A percentile compares a stretch with the other conserved stretches of the same genome.
Conservation (phyloP, 92 coral and sea anemone genomes). For the Bergia puertoricense region DNA sequence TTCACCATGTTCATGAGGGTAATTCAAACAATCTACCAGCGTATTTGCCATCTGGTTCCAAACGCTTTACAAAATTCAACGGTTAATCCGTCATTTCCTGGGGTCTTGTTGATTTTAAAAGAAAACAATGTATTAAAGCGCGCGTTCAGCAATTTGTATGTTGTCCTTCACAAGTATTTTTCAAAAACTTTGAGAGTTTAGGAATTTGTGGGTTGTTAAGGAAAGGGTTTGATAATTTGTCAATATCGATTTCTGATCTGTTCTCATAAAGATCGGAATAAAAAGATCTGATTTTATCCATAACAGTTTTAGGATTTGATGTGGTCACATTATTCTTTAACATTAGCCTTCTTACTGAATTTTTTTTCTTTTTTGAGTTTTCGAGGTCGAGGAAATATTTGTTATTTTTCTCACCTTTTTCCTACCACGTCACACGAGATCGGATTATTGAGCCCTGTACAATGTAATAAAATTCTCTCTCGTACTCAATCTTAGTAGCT, state of each 20-base stretch:
- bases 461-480: conserved; percentile 24
- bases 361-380: neutral
- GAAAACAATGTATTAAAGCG: conserved; percentile 18
- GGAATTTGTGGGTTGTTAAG: neutral
- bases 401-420: conserved; percentile 38
- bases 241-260: neutral
- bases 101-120: conserved; percentile 19
- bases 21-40: conserved; percentile 12
- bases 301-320: neutral
- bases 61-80: conserved; percentile 33
- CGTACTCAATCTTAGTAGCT: conserved; percentile 24
- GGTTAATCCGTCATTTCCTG: conserved; percentile 37
- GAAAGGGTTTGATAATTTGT: neutral
- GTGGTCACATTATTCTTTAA: neutral
- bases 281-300: neutral
- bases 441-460: conserved; percentile 41
- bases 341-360: neutral
- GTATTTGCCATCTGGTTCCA: conserved; percentile 18
- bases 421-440: conserved; percentile 46
- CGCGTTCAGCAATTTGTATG: too few species aligned
- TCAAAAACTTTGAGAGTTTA: neutral
- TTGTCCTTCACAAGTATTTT: neutral
- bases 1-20: conserved; percentile 23
- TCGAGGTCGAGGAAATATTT: neutral
- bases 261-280: neutral